These are phyloP conservation scores for Epizoanthus ramosus DNA, from an alignment of 92 coral and sea anemone genomes.

Conservation along the genomic window DNA sequence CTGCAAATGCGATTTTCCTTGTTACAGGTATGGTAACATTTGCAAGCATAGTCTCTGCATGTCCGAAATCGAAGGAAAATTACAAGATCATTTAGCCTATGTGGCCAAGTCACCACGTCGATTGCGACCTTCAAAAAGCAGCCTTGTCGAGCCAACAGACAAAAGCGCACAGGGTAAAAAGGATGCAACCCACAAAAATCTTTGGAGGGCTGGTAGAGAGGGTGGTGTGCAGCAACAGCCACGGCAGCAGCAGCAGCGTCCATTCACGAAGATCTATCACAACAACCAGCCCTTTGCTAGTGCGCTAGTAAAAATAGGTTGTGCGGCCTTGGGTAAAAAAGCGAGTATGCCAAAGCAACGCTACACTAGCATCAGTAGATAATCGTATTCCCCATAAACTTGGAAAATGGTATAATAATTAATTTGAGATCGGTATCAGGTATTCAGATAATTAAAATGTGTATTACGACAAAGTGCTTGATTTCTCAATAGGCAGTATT, in stretches of 20 bases:
- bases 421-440: constrained; percentile 12
- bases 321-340: constrained; percentile 6
- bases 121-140: constrained; percentile 1
- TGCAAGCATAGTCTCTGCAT: constrained; percentile 21
- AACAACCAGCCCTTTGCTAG: constrained; percentile 55
- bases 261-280: constrained; percentile 54
- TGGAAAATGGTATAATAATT: no score
- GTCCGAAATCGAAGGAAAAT: constrained; percentile 7
- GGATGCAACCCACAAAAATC: constrained; percentile 53
- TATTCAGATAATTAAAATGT: constrained; percentile 3
- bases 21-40: constrained; percentile 8
- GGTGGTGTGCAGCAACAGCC: constrained; percentile 8
- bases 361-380: constrained; percentile 4
- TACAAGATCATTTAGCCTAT: neutral
- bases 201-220: constrained; percentile 47
- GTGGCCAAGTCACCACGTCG: neutral
- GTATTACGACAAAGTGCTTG: constrained; percentile 6
- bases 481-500: constrained; percentile 8
- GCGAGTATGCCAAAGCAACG: constrained; percentile 14
- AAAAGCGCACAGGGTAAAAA: constrained; percentile 57
- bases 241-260: constrained; percentile 23
- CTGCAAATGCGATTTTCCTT: constrained; percentile 1
- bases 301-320: constrained; percentile 12
- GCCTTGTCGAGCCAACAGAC: constrained; percentile 7
- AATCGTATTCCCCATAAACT: constrained; percentile 2